A percentile compares a stretch with the other conserved stretches of the same genome.
These are phyloP conservation scores for Trachops cirrhosus DNA, from an alignment of 2,797 vertebrate species.

Conservation along the genomic window DNA sequence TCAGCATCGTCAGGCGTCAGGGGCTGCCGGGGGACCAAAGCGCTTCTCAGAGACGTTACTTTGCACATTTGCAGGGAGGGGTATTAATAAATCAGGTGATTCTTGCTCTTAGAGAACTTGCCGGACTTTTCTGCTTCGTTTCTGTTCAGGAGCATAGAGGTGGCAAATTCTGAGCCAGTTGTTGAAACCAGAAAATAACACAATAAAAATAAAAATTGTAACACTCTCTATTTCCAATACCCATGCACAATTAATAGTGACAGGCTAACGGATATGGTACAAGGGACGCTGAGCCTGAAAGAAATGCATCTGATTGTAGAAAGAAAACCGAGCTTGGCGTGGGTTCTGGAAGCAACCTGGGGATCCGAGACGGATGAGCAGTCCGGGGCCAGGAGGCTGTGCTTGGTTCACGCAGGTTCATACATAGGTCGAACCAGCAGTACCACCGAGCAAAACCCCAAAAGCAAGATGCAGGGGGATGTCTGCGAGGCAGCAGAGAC, in stretches of 20 bases:
- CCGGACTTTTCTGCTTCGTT: neutral
- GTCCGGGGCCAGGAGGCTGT: neutral
- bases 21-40: neutral
- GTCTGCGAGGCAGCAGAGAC: neutral
- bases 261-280: neutral
- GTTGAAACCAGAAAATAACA: neutral
- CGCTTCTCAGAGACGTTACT: neutral
- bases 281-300: neutral
- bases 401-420: neutral
- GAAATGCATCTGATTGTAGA: neutral
- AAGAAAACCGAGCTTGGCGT: neutral
- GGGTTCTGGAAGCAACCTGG: neutral
- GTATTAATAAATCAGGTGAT: neutral
- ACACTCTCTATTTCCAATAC: neutral
- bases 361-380: neutral
- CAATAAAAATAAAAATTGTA: neutral
- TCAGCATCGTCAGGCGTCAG: neutral
- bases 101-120: neutral
- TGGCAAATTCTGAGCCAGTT: neutral
- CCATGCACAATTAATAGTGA: neutral
- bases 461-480: neutral
- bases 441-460: neutral
- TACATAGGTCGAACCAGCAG: neutral
- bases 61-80: neutral
- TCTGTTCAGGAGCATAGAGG: neutral